Conservation (phyloP, 2,797 vertebrate genomes). For the Anisognathus igniventris region DNA sequence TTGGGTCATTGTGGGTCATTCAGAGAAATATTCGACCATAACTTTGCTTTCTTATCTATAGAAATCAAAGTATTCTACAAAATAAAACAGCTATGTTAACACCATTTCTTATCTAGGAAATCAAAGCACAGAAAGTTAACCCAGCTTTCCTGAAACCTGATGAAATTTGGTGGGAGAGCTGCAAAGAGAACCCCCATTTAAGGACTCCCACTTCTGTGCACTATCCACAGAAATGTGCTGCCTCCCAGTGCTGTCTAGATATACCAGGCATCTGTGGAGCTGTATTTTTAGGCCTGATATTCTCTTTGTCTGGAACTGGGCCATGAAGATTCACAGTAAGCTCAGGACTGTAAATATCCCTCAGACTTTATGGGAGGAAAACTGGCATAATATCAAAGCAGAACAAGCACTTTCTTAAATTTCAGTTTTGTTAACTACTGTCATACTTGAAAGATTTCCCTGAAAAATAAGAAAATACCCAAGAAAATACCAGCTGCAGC, state of each 20-base stretch:
- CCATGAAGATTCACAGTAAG: conserved; percentile 56
- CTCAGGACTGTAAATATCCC: conserved; percentile 50
- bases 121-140: not conserved
- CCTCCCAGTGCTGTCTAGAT: conserved; percentile 48
- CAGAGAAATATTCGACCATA: not conserved
- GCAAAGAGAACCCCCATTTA: not conserved
- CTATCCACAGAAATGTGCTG: conserved; percentile 37
- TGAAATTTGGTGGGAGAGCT: not conserved
- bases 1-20: not conserved
- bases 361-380: conserved; percentile 39
- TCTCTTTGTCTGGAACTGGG: conserved; percentile 33
- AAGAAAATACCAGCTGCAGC: conserved; percentile 20
- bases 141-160: not conserved
- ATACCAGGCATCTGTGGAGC: not conserved
- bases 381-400: conserved; percentile 58
- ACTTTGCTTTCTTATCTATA: not conserved
- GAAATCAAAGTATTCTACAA: not conserved
- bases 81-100: not conserved
- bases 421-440: conserved; percentile 32
- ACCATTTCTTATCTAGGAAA: not conserved
- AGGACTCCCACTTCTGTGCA: not conserved
- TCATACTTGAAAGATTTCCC: conserved; percentile 47
- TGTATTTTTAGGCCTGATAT: conserved; percentile 24
- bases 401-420: conserved; percentile 51
- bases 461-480: conserved; percentile 20